phyloP scores from a whole-genome alignment of 35 echinoderm and acorn worm genomes.

The Heliocidaris erythrogramma region DNA sequence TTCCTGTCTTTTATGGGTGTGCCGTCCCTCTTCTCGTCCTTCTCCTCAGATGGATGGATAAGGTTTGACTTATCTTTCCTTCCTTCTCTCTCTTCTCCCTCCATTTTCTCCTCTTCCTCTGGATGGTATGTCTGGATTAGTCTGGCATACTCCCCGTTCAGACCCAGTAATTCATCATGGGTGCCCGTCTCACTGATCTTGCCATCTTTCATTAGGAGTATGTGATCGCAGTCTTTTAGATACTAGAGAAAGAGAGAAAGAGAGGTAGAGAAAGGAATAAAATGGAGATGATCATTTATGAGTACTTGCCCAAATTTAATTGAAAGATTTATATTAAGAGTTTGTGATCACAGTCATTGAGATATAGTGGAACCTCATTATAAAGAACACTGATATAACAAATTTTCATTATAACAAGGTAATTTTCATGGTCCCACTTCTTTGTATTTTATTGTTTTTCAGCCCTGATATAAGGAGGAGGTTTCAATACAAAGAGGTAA shows the following conservation, averaged over 20 bases:
- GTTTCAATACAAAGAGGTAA: too few relatives aligned
- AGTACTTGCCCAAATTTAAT: too few relatives aligned
- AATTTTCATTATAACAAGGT: too few relatives aligned
- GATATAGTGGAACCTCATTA: too few relatives aligned
- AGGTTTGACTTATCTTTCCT: not conserved
- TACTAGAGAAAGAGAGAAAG: constrained; percentile 60
- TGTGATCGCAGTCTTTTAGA: constrained; percentile 83
- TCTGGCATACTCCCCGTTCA: constrained; percentile 67
- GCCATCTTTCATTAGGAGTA: constrained; percentile 76
- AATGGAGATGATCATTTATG: not conserved
- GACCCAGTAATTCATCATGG: constrained; percentile 67
- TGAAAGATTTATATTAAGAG: too few relatives aligned
- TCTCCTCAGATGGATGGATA: not conserved
- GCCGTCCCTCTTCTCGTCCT: not conserved
- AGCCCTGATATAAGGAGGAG: too few relatives aligned
- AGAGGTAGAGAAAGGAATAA: constrained; percentile 8
- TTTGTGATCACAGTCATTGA: too few relatives aligned
- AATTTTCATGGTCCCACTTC: too few relatives aligned
- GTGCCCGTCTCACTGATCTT: constrained; percentile 75
- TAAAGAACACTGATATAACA: too few relatives aligned
- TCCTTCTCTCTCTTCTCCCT: not conserved
- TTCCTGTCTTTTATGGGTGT: not conserved
- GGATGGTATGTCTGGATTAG: constrained; percentile 80
- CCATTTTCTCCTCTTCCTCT: constrained; percentile 70
- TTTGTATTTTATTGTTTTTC: too few relatives aligned